These are phyloP conservation scores for Lasioglossum figueresi DNA, from an alignment of 2,888 invertebrate genomes.

Conservation along the genomic window DNA sequence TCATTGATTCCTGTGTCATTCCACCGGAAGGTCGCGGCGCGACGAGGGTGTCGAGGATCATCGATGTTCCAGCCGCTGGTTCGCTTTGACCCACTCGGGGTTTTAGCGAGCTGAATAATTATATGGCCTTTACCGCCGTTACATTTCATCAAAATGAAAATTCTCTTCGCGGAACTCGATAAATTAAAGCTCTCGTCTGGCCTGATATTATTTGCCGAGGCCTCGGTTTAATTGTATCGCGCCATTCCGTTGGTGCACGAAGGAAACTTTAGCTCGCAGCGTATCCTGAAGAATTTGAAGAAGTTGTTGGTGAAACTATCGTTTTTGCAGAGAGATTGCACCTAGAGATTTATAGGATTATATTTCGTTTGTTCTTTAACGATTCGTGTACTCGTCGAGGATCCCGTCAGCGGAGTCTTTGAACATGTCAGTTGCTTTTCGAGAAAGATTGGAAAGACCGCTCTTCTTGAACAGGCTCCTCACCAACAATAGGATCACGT, in stretches of 20 bases:
- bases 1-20: slow-evolving; percentile 8
- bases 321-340: not conserved
- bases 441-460: not conserved
- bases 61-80: not conserved
- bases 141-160: not conserved
- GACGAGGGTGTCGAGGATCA: slow-evolving; percentile 1
- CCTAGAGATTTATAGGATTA: not conserved
- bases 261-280: not conserved
- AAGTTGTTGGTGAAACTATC: not conserved
- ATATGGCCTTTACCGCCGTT: not conserved
- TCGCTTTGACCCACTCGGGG: not conserved
- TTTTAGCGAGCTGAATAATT: not conserved
- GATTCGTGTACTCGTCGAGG: too few relatives aligned
- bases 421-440: not conserved
- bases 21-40: not conserved
- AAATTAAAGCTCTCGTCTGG: not conserved
- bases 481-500: not conserved
- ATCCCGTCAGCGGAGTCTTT: not conserved
- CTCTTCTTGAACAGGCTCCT: not conserved
- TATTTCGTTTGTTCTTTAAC: not conserved
- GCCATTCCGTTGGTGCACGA: not conserved
- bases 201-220: not conserved
- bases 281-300: not conserved
- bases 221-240: not conserved
- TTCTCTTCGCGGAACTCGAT: not conserved